These are phyloP conservation scores for Scaptomyza reducta DNA, from an alignment of 2,888 invertebrate species.

Conservation along the genomic window DNA sequence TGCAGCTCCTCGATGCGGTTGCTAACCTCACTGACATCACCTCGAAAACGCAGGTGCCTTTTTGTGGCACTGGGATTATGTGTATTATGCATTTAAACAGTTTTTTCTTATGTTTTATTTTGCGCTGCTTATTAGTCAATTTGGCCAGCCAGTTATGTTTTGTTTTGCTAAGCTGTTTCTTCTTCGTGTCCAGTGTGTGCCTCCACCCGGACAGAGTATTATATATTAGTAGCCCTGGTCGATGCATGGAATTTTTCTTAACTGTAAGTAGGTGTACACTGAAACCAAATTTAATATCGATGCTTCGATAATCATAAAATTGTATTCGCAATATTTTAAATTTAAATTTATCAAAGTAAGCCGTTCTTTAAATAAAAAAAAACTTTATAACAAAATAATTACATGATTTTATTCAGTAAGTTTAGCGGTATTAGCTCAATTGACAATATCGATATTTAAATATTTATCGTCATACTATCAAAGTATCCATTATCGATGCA, in stretches of 20 bases:
- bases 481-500: background rate
- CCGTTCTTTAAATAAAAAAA: background rate
- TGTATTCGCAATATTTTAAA: background rate
- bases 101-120: background rate
- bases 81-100: conserved; percentile 53
- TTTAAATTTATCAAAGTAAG: background rate
- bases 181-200: conserved; percentile 30
- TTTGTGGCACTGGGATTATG: conserved; percentile 42
- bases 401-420: background rate
- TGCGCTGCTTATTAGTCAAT: conserved; percentile 24
- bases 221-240: conserved; percentile 22
- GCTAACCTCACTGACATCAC: conserved; percentile 37
- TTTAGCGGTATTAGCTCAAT: background rate
- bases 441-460: conserved; percentile 1
- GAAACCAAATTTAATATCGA: background rate
- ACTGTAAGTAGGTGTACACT: conserved; percentile 13
- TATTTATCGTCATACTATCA: background rate
- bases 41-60: conserved; percentile 68
- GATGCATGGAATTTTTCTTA: background rate
- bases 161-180: conserved; percentile 62
- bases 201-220: background rate
- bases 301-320: background rate
- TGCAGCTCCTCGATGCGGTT: conserved; percentile 61
- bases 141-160: conserved; percentile 48
- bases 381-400: background rate